These are phyloP conservation scores for Eristalis tenax DNA, from an alignment of 2,888 invertebrate genomes.

Conservation along the genomic window DNA sequence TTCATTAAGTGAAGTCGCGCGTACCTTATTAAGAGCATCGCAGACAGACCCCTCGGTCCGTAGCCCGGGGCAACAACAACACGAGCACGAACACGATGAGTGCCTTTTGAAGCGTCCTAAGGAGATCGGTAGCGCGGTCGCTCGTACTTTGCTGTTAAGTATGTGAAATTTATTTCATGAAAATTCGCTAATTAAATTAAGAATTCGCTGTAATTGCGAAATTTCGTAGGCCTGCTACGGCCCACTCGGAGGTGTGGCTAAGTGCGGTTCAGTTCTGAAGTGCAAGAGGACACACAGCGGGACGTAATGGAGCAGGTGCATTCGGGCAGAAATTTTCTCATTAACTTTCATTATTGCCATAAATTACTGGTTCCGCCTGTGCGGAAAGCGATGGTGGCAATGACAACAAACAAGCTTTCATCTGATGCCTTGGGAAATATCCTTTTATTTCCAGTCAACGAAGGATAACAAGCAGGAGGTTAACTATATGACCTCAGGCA, in stretches of 20 bases:
- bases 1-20: constrained; percentile 71
- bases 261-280: neutral
- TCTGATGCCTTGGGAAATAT: neutral
- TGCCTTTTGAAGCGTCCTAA: neutral
- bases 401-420: neutral
- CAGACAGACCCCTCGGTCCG: constrained; percentile 7
- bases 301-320: constrained; percentile 7
- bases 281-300: neutral
- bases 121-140: constrained; percentile 18
- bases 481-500: neutral
- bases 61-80: neutral
- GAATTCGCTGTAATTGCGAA: constrained; percentile 57
- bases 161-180: constrained; percentile 61
- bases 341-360: constrained; percentile 41
- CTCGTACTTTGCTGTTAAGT: constrained; percentile 31
- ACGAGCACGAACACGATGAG: neutral
- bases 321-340: constrained; percentile 57
- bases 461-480: neutral
- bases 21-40: constrained; percentile 59
- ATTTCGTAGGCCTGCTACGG: constrained; percentile 14
- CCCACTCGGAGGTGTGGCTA: neutral
- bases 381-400: neutral
- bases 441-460: neutral
- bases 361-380: constrained; percentile 9
- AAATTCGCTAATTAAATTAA: constrained; percentile 65